Base-by-base conservation (phyloP, 2,888 invertebrate species). In the Troilus luridus region DNA sequence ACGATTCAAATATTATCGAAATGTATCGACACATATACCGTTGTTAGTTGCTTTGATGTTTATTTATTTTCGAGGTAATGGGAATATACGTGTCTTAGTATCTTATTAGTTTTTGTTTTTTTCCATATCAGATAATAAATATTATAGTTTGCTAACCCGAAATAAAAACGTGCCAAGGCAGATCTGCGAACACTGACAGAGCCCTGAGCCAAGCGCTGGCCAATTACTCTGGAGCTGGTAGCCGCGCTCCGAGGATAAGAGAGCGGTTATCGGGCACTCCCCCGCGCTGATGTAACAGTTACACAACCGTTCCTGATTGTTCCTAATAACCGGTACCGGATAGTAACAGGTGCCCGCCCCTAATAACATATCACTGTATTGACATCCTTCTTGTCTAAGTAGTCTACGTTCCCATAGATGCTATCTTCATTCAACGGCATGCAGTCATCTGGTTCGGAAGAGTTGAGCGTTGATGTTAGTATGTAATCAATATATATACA, bases 291-390 rank as follows among this genome's bases (percentile, higher is more conserved):
- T 89, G 89, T 64, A 89, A 89, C 62, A 14, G 27, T 60, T 54
- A 64, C 89, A n/a, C 67, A 89, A 62, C 62, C 89, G 54, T 27
- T 64, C 64, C 60, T 89, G 89, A 89, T 89, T 89, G 89, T 89
- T 54, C 41, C 62, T 64, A 89, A 89, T 64, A 89, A 64, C 54
- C 62, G 89, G 88, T 59, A 88, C 60, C 60, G 60, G 88, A 60
- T 88, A 60, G 88, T 62, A 89, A 64, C 89, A 89, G 89, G 89
- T 89, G 89, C 89, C 54, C 62, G 88, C n/a, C 19, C 72, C 27
- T 85, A 85, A 85, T 85, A 85, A 85, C 85, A 85, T 58, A 54
- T 85, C 85, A 0, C 56, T 5, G 85, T 85, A 85, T 85, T 85
- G 85, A 85, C 85, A 85, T 85, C 85, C 85, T 85, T 58, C 72